Percentiles rank a stretch among this genome's conserved stretches.
Conservation (phyloP, 2,113 vertebrate genomes). For the Pongo abelii region DNA sequence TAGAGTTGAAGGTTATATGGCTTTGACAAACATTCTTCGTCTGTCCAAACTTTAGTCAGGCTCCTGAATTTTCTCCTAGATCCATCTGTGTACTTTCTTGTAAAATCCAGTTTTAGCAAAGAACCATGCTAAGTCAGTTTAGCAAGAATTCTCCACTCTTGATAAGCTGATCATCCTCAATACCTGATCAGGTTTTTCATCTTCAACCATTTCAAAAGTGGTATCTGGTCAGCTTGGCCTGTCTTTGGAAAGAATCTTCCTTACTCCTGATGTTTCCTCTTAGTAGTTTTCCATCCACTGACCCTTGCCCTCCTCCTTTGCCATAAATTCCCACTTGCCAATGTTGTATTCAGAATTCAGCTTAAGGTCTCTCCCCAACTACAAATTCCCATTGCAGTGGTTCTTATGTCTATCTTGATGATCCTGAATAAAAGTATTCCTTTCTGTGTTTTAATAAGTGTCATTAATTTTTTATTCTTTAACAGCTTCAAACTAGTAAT, state of each 20-base stretch:
- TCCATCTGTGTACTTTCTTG: neutral
- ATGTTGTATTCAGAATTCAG: neutral
- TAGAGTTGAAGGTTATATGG: neutral
- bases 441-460: neutral
- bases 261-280: neutral
- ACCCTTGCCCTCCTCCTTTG: neutral
- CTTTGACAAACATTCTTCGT: neutral
- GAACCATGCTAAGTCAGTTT: neutral
- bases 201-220: neutral
- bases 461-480: neutral
- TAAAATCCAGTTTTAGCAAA: neutral
- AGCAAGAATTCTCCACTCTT: neutral
- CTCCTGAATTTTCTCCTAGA: neutral
- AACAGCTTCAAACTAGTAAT: neutral
- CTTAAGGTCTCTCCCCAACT: neutral
- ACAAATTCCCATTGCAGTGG: neutral
- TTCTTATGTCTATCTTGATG: neutral
- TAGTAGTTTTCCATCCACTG: neutral
- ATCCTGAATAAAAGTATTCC: neutral
- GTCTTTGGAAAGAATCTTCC: neutral
- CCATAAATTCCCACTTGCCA: neutral
- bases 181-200: neutral
- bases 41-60: neutral
- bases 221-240: neutral
- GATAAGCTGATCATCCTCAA: neutral